Percentiles rank a stretch among this genome's conserved stretches.
These are phyloP conservation scores for Eucera pruinosa DNA, from an alignment of 2,888 invertebrate species.

Conservation along the genomic window DNA sequence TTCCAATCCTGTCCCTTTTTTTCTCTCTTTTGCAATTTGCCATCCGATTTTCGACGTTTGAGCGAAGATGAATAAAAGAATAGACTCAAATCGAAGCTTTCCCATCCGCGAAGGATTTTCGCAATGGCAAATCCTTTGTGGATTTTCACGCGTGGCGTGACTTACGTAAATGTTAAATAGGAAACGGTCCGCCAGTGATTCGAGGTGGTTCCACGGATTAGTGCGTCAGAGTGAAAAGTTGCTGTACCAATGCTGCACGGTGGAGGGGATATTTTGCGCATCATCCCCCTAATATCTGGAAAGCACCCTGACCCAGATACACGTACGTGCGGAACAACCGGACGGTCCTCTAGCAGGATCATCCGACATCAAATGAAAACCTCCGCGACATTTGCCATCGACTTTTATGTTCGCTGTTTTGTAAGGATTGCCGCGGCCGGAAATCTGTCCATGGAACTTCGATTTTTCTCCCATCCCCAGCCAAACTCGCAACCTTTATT, in stretches of 20 bases:
- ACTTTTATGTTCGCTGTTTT: constrained; percentile 14
- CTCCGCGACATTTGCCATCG: constrained; percentile 12
- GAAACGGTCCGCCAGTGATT: constrained; percentile 42
- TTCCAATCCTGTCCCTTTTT: too few relatives aligned
- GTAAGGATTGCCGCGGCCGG: not conserved
- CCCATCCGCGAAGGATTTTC: too few relatives aligned
- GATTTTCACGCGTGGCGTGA: too few relatives aligned
- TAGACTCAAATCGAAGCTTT: too few relatives aligned
- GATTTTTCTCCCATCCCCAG: too few relatives aligned
- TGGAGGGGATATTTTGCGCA: constrained; percentile 83
- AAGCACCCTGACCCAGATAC: constrained; percentile 81
- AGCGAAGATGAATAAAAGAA: too few relatives aligned
- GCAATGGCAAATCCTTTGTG: too few relatives aligned
- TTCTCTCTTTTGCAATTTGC: too few relatives aligned
- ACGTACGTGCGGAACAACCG: constrained; percentile 54
- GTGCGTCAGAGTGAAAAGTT: constrained; percentile 58
- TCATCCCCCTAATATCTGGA: constrained; percentile 82
- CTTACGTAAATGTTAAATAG: not conserved
- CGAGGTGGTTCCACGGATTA: constrained; percentile 23
- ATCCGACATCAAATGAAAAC: constrained; percentile 42
- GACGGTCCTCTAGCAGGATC: constrained; percentile 49
- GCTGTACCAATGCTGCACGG: constrained; percentile 57
- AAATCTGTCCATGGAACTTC: too few relatives aligned
- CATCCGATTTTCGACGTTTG: too few relatives aligned
- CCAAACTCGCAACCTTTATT: too few relatives aligned